Evolutionary conservation across 2,113 vertebrate genomes (phyloP).

Genomic region (Gobius niger): DNA sequence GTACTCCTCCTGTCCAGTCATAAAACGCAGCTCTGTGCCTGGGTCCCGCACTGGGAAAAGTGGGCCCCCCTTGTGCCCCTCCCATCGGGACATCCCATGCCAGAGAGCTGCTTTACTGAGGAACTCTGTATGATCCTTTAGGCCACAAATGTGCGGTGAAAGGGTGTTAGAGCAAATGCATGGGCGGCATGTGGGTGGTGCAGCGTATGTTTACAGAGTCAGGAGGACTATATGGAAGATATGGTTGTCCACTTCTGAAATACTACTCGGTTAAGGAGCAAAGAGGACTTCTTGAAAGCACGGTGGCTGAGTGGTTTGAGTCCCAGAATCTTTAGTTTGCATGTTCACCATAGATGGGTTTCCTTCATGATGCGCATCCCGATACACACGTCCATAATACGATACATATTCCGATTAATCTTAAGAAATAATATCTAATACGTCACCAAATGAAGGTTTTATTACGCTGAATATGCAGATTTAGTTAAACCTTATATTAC

Average conservation of each 20-base stretch:
- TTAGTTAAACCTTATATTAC: too few species aligned
- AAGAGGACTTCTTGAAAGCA: background rate
- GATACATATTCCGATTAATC: too few species aligned
- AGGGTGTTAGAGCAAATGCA: slow-evolving; percentile 49
- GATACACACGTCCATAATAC: too few species aligned
- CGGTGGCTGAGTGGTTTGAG: too few species aligned
- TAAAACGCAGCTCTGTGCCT: slow-evolving; percentile 69
- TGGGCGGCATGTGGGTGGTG: slow-evolving; percentile 31
- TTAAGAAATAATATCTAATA: too few species aligned
- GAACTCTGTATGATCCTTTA: slow-evolving; percentile 52
- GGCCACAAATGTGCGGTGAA: slow-evolving; percentile 45
- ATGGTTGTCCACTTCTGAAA: background rate
- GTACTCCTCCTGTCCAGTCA: slow-evolving; percentile 53
- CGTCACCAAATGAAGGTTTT: too few species aligned
- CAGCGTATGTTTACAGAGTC: slow-evolving; percentile 29
- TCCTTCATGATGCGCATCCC: too few species aligned
- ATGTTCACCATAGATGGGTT: too few species aligned
- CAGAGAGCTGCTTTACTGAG: slow-evolving; percentile 55
- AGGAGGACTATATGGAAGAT: slow-evolving; percentile 26
- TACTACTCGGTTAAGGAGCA: background rate
- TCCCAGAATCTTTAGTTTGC: too few species aligned
- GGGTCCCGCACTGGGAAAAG: slow-evolving; percentile 49
- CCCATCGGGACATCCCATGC: slow-evolving; percentile 37
- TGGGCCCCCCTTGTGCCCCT: slow-evolving; percentile 18
- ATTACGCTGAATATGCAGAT: too few species aligned